Base-by-base conservation (phyloP, 2,113 vertebrate genomes). In the Eubucco bourcierii region DNA sequence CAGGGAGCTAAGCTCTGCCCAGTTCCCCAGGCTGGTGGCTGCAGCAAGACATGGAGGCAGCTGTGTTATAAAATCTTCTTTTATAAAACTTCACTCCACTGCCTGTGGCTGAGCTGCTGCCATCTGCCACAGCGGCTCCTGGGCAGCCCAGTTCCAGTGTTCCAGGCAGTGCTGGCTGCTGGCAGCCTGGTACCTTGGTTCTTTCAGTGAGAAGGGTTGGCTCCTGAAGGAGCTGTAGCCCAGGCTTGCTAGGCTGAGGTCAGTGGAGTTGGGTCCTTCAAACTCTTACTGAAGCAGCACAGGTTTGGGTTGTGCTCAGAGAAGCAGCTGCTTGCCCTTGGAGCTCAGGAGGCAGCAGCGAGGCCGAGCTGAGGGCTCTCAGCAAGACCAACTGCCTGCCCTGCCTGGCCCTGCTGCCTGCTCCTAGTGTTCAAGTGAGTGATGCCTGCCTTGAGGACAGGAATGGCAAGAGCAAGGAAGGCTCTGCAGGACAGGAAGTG, bases 121-220 rank as follows among this genome's bases (percentile, higher is more conserved):
- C 33, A 5, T 44, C 80, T 91, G 93, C 87, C 91, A 87, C 84
- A 90, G 85, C 85, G 58, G 92, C 29, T 74, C 87, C 50, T 31
- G 25, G 5, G 44, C 79, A 94, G 77, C 86, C 85, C 88, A 84
- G 90, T 90, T 95, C 94, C 96, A 96, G 85, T 96, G 95, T 96
- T 94, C 18, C 67, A 15, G 39, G 74, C 70, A 78, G 50, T 34
- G 39, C 85, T 24, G 18, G 18, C 65, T 72, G 64, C 15, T 64
- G 67, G 41, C 64, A 72, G 59, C 81, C 87, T 94, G 84, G 90
- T 87, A 92, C 95, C 95, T 84, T n/a, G 60, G 50, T 71, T 15
- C 20, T 53, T 15, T n/a, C 33, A 39, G 39, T 6, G 17, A n/a
- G 52, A n/a, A 33, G 17, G 19, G 10, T 56, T 44, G 27, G 31